These are phyloP conservation scores for Aspidiotus destructor DNA, from an alignment of 2,888 invertebrate genomes.

Conservation along the genomic window DNA sequence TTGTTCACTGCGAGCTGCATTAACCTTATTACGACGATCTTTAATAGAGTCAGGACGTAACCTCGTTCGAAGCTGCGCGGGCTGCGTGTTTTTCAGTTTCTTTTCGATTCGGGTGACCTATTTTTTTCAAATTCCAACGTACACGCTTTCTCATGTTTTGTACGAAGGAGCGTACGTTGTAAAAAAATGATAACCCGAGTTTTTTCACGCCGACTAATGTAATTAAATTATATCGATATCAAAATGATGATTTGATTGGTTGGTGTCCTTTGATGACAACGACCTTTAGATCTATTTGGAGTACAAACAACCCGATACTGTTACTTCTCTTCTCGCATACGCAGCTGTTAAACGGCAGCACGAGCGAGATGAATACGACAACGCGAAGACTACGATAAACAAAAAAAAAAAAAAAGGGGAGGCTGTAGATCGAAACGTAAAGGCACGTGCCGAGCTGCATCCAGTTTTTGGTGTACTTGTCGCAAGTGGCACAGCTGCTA, in stretches of 20 bases:
- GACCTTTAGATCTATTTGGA: too few species aligned
- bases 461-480: neutral
- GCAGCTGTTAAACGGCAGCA: constrained; percentile 1
- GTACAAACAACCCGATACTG: too few species aligned
- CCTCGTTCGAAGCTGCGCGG: constrained; percentile 1
- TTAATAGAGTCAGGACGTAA: constrained; percentile 8
- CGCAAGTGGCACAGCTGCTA: constrained; percentile 4
- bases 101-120: too few species aligned
- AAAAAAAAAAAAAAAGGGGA: neutral
- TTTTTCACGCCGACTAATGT: too few species aligned
- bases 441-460: constrained; percentile 4
- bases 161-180: too few species aligned
- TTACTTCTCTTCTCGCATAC: neutral
- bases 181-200: too few species aligned
- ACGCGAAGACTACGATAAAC: neutral
- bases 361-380: neutral
- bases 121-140: too few species aligned
- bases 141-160: too few species aligned
- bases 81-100: too few species aligned
- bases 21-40: constrained; percentile 13
- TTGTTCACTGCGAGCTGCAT: neutral
- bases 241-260: too few species aligned
- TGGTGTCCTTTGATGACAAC: too few species aligned
- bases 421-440: neutral
- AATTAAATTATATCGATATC: too few species aligned